phyloP scores from a whole-genome alignment of 2,888 invertebrate genomes.

The Nomada flava region DNA sequence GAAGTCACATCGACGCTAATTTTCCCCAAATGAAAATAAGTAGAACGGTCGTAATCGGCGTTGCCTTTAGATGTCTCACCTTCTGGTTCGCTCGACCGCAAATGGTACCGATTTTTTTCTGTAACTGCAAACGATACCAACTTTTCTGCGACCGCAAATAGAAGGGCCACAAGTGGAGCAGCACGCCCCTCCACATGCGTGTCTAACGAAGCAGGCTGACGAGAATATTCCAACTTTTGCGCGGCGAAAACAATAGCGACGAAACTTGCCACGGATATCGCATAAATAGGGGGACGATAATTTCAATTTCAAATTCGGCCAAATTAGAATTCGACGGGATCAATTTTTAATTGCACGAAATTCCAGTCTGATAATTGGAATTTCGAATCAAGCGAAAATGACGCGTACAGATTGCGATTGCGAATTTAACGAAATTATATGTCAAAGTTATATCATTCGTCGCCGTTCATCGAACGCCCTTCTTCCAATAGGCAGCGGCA shows the following conservation, averaged over 20 bases:
- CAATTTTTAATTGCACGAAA: not conserved
- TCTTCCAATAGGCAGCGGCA: too few species aligned
- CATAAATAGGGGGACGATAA: not conserved
- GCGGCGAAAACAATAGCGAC: not conserved
- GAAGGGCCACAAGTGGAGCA: slow-evolving; percentile 38
- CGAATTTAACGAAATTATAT: too few species aligned
- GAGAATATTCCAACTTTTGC: not conserved
- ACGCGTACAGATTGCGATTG: too few species aligned
- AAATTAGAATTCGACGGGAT: not conserved
- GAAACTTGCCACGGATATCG: not conserved
- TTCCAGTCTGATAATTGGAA: not conserved
- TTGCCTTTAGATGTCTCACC: slow-evolving; percentile 2
- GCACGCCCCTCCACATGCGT: not conserved
- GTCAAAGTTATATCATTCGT: not conserved
- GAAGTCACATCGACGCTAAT: not conserved
- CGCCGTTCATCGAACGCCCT: not conserved
- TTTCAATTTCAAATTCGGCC: not conserved
- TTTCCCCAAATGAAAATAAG: slow-evolving; percentile 3
- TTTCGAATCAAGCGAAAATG: too few species aligned
- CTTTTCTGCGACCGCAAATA: slow-evolving; percentile 29
- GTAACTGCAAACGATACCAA: slow-evolving; percentile 24
- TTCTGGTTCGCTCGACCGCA: slow-evolving; percentile 17
- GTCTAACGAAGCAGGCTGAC: too few species aligned
- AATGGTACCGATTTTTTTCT: slow-evolving; percentile 27
- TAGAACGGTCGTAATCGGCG: not conserved